A percentile compares a stretch with the other conserved stretches of the same genome.
These are phyloP conservation scores for Cerceris rybyensis DNA, from an alignment of 2,888 invertebrate genomes.

Conservation along the genomic window DNA sequence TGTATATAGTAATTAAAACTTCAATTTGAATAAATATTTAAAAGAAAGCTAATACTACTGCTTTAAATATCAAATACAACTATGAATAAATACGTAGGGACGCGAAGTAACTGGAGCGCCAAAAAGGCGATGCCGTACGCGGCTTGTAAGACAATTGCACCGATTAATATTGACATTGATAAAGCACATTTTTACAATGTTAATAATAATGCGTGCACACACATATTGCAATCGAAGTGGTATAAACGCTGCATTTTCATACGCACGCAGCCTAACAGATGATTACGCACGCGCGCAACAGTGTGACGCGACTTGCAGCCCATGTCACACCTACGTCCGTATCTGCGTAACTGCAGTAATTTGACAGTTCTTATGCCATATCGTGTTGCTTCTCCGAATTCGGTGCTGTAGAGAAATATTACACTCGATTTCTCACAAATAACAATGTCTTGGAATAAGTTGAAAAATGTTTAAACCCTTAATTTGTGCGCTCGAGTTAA, in stretches of 20 bases:
- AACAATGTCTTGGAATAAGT: no score
- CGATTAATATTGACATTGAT: neutral
- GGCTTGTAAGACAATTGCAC: neutral
- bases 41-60: no score
- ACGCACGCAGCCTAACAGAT: neutral
- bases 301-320: slow-evolving; percentile 1
- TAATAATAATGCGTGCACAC: slow-evolving; percentile 9
- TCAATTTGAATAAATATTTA: no score
- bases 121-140: neutral
- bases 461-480: no score
- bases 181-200: slow-evolving; percentile 11
- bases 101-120: neutral
- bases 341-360: slow-evolving; percentile 10
- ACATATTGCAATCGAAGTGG: neutral
- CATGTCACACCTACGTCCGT: neutral
- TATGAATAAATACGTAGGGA: no score
- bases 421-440: no score
- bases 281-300: neutral
- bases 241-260: neutral
- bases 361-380: neutral
- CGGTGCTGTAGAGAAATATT: no score
- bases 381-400: no score
- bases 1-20: no score
- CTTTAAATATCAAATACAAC: no score
- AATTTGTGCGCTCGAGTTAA: no score